Base-by-base conservation (phyloP, 2,797 vertebrate species). In the Intellagama lesueurii region DNA sequence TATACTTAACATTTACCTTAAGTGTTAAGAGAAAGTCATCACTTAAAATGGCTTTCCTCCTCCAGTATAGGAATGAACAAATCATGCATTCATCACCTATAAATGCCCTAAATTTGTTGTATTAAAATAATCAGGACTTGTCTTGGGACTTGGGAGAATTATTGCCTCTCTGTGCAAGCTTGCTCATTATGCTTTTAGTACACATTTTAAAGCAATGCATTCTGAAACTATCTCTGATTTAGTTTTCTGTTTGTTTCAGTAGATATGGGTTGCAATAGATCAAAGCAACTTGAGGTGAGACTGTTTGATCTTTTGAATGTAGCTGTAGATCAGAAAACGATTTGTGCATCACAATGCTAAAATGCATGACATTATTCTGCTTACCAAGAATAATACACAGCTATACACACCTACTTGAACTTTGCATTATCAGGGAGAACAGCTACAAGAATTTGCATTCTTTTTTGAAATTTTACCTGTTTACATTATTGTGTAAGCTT, bases 161-260 rank as follows among this genome's bases (percentile, higher is more conserved):
- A 90, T 75, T 90, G 69, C 30, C 17, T 91, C 91, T 79, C 87
- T 90, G 44, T 68, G 0, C 4, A 84, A 85, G 24, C 1, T 85
- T 88, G 5, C 28, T 6, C 1, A 91, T 91, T 88, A 26, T 49
- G 82, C 47, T 0, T 81, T 69, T 83, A 72, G n/a, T 80, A 3
- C 70, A 66, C 0, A 0, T 85, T 81, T 35, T 83, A 90, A 17
- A 0, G 2, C 14, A 16, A 44, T 70, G 47, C 86, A 88, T 83
- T 90, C 52, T 85, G 70, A 93, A 95, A 91, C 87, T 14, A 91
- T 83, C 75, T 66, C 1, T 87, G 32, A 28, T 91, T 93, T 93
- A 81, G 1, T 78, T 91, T 90, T 88, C 73, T 91, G 86, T 47
- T 16, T 7, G 86, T 24, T 93, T 91, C 79, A 84, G 60, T 79